Evolutionary conservation across 1,140 invertebrate genomes (phyloP).

Genomic region (Cardiocondyla obscurior): DNA sequence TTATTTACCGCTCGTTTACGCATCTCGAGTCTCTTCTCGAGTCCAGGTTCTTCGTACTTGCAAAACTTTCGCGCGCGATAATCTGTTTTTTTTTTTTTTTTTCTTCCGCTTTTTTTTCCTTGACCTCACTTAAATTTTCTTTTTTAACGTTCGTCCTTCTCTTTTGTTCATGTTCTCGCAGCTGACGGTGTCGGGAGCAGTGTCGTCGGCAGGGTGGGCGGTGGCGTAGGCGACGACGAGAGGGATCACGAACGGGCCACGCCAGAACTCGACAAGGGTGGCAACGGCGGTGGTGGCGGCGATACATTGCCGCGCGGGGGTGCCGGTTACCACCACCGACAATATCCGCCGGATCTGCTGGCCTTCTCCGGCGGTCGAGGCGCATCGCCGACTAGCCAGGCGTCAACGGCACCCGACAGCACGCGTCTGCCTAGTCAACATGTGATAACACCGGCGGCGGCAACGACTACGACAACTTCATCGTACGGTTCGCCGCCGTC

Average conservation of each 20-base stretch:
- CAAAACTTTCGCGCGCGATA: background rate
- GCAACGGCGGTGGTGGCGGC: conserved; percentile 59
- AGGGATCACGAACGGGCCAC: conserved; percentile 75
- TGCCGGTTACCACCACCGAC: conserved; percentile 83
- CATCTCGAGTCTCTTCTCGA: too few species aligned
- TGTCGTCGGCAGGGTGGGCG: conserved; percentile 70
- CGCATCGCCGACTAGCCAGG: conserved; percentile 86
- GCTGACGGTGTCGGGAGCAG: conserved; percentile 78
- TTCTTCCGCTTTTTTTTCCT: background rate
- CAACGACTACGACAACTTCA: conserved; percentile 82
- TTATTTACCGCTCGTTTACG: background rate
- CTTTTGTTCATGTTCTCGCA: conserved; percentile 74
- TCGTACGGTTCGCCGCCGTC: conserved; percentile 69
- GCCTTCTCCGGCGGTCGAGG: conserved; percentile 88
- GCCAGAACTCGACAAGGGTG: conserved; percentile 77
- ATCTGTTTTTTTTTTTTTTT: too few species aligned
- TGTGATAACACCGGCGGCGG: conserved; percentile 81
- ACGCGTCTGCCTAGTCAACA: conserved; percentile 84
- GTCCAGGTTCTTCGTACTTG: background rate
- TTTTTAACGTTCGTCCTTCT: conserved; percentile 70
- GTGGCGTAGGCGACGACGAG: conserved; percentile 71
- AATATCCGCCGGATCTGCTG: conserved; percentile 91
- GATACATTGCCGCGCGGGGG: conserved; percentile 80
- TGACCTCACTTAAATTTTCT: conserved; percentile 55
- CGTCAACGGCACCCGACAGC: conserved; percentile 90